Conservation (phyloP, 1,140 invertebrate genomes). For the Leptinotarsa texana region DNA sequence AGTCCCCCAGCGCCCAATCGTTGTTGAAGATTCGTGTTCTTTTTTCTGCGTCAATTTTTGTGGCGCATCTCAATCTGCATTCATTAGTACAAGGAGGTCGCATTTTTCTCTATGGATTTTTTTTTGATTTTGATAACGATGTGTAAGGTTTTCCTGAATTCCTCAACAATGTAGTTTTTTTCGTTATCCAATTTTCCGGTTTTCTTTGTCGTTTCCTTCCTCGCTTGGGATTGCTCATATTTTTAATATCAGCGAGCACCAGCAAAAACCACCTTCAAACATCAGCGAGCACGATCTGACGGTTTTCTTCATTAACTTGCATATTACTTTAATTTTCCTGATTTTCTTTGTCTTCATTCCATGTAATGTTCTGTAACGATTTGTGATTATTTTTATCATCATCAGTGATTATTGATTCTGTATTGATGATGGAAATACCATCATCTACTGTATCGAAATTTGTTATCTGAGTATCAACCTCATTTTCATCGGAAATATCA, state of each 20-base stretch:
- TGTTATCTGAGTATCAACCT: too few relatives aligned
- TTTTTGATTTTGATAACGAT: slow-evolving; percentile 25
- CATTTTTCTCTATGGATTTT: slow-evolving; percentile 20
- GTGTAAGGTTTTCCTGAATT: slow-evolving; percentile 26
- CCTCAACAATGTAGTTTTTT: slow-evolving; percentile 17
- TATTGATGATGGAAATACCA: too few relatives aligned
- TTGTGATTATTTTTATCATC: too few relatives aligned
- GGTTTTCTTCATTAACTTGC: too few relatives aligned
- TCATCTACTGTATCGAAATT: too few relatives aligned
- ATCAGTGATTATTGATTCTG: too few relatives aligned
- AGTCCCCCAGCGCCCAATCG: slow-evolving; percentile 27
- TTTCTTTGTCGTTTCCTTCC: slow-evolving; percentile 18
- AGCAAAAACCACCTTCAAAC: too few relatives aligned
- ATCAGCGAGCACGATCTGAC: too few relatives aligned
- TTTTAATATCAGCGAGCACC: background rate
- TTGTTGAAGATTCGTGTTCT: slow-evolving; percentile 17
- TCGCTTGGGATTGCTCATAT: background rate
- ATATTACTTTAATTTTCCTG: too few relatives aligned
- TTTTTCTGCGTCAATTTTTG: slow-evolving; percentile 16
- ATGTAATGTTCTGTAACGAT: too few relatives aligned
- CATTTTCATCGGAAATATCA: too few relatives aligned
- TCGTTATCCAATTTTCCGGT: background rate
- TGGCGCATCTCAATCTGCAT: slow-evolving; percentile 21
- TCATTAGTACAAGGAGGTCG: slow-evolving; percentile 22
- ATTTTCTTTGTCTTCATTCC: too few relatives aligned